Percentiles rank a stretch among this genome's conserved stretches.
These are phyloP conservation scores for Ophion slaviceki DNA, from an alignment of 2,888 invertebrate species.

Conservation along the genomic window DNA sequence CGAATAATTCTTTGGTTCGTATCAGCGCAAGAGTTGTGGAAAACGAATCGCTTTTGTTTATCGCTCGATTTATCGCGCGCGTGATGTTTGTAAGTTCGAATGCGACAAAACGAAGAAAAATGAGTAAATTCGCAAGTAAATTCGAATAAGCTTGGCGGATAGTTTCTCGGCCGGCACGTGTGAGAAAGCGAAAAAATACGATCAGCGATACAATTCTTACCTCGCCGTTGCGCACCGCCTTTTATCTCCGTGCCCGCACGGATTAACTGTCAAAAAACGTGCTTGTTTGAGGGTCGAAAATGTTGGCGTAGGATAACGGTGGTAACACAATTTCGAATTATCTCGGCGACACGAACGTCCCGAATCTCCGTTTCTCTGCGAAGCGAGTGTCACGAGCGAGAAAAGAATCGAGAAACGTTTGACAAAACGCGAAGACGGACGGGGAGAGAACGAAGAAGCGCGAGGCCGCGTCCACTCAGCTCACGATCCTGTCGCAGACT, in stretches of 20 bases:
- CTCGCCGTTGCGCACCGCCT: neutral
- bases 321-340: neutral
- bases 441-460: neutral
- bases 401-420: neutral
- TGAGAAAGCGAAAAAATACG: neutral
- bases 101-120: too few species aligned
- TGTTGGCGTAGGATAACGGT: neutral
- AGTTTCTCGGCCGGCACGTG: neutral
- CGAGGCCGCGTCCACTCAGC: neutral
- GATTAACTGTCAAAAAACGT: slow-evolving; percentile 16
- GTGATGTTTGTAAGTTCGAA: too few species aligned
- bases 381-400: neutral
- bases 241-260: slow-evolving; percentile 26
- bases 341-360: neutral
- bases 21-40: too few species aligned
- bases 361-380: neutral
- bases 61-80: too few species aligned
- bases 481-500: slow-evolving; percentile 52
- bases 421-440: slow-evolving; percentile 18
- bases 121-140: too few species aligned
- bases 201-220: slow-evolving; percentile 2
- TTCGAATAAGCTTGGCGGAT: neutral
- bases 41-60: too few species aligned
- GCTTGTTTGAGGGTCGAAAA: neutral
- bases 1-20: too few species aligned